These are phyloP conservation scores for Baronia brevicornis DNA, from an alignment of 2,888 invertebrate genomes.

Conservation along the genomic window DNA sequence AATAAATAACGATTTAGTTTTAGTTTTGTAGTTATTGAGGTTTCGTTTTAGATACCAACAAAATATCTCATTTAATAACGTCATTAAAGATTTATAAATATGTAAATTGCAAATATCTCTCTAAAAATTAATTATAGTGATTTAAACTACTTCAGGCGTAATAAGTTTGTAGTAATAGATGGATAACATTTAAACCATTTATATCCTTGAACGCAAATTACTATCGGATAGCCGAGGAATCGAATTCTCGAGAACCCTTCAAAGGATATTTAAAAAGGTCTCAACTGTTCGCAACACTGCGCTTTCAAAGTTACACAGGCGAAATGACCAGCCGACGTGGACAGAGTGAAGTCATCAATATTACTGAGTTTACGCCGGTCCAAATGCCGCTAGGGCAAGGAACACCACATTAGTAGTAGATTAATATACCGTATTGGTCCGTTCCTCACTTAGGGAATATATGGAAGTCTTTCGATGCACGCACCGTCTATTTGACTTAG, in stretches of 20 bases:
- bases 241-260: constrained; percentile 22
- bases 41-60: no score
- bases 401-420: constrained; percentile 63
- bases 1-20: no score
- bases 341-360: constrained; percentile 66
- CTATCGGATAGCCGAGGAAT: constrained; percentile 14
- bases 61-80: no score
- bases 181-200: no score
- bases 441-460: constrained; percentile 14
- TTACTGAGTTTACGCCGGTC: constrained; percentile 29
- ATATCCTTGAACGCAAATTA: no score
- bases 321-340: constrained; percentile 47
- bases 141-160: no score
- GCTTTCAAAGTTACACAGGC: constrained; percentile 43
- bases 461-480: constrained; percentile 59
- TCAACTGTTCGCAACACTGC: constrained; percentile 21
- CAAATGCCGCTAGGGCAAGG: constrained; percentile 40
- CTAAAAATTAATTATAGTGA: no score
- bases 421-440: constrained; percentile 50
- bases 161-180: no score
- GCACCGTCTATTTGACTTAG: constrained; percentile 50
- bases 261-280: constrained; percentile 21
- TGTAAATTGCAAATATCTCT: no score
- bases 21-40: no score
- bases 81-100: no score